A percentile compares a stretch with the other conserved stretches of the same genome.
phyloP scores from a whole-genome alignment of 2,797 vertebrate species.

The Eidolon dupreanum region DNA sequence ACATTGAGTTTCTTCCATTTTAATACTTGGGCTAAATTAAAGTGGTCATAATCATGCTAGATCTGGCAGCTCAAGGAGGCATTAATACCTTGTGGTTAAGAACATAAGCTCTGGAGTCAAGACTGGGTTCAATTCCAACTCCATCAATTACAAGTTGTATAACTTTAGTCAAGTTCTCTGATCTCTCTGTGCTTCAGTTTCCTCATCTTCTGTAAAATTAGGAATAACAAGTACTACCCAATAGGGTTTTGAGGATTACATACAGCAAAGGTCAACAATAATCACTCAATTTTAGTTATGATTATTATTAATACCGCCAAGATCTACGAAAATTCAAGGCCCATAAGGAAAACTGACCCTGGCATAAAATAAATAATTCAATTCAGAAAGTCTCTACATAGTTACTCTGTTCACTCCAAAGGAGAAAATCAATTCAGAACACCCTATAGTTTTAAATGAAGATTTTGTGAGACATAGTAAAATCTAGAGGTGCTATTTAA shows the following conservation, averaged over 20 bases:
- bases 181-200: constrained; percentile 37
- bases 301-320: constrained; percentile 34
- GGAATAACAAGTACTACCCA: neutral
- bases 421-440: neutral
- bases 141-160: constrained; percentile 2
- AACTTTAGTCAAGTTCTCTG: constrained; percentile 15
- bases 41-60: constrained; percentile 41
- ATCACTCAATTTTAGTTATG: constrained; percentile 18
- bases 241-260: neutral
- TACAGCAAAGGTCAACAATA: neutral
- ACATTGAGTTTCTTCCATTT: constrained; percentile 14
- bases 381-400: neutral
- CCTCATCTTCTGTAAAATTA: constrained; percentile 21
- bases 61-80: neutral
- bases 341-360: neutral
- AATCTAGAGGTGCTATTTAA: constrained; percentile 43
- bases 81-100: constrained; percentile 31
- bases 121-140: constrained; percentile 20
- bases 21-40: constrained; percentile 48
- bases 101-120: constrained; percentile 40
- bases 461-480: constrained; percentile 13
- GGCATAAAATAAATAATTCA: constrained; percentile 17
- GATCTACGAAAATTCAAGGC: constrained; percentile 52
- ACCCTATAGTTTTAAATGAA: constrained; percentile 37
- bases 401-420: neutral